Evolutionary conservation across 2,113 vertebrate genomes (phyloP).

Genomic region (Ia io): DNA sequence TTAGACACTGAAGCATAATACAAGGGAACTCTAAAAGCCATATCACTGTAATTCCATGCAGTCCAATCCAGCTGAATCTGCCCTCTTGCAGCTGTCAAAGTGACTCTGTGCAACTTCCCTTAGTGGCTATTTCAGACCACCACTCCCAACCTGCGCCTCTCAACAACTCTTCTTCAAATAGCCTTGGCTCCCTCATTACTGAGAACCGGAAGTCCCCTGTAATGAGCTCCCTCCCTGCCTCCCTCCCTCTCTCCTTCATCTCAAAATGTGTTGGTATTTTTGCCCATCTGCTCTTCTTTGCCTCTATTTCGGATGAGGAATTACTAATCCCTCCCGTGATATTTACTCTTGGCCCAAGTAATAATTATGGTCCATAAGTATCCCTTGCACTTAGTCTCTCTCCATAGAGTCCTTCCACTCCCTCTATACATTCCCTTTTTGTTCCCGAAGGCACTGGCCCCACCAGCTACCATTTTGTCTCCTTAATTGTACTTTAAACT

Average conservation of each 20-base stretch:
- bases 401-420: background rate
- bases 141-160: background rate
- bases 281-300: background rate
- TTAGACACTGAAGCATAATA: background rate
- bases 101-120: background rate
- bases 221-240: no score
- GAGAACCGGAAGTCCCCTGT: rapidly evolving
- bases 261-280: background rate
- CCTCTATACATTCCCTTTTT: background rate
- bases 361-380: background rate
- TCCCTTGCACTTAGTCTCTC: background rate
- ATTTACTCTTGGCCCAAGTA: background rate
- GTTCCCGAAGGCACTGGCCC: background rate
- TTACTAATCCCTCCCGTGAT: background rate
- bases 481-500: background rate
- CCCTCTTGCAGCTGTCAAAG: background rate
- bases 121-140: background rate
- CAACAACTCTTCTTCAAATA: background rate
- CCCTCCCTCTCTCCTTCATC: background rate
- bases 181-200: background rate
- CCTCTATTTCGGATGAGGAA: background rate
- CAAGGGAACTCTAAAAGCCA: background rate
- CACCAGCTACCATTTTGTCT: background rate
- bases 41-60: background rate
- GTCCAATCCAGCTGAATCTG: background rate